phyloP scores from a whole-genome alignment of 2,797 vertebrate species.

The Philypnodon macrostomus region DNA sequence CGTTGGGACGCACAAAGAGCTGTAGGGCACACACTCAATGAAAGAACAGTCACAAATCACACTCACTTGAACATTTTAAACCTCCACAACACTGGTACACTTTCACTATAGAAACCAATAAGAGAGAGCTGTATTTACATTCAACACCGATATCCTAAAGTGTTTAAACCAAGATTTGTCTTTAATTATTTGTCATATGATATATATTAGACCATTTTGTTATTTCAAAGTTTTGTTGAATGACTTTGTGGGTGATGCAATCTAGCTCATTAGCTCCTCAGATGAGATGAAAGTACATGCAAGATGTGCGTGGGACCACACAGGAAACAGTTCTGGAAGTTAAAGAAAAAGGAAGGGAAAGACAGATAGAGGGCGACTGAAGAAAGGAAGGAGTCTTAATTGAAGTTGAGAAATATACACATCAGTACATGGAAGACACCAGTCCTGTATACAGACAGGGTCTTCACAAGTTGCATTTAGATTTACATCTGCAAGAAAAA shows the following conservation, averaged over 20 bases:
- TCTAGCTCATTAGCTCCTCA: slow-evolving; percentile 60
- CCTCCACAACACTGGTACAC: slow-evolving; percentile 14
- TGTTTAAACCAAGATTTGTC: too few species aligned
- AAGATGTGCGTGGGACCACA: slow-evolving; percentile 50
- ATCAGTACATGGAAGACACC: too few species aligned
- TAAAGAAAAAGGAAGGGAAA: slow-evolving; percentile 39
- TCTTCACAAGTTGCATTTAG: too few species aligned
- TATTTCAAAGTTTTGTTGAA: slow-evolving; percentile 55
- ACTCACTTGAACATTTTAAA: slow-evolving; percentile 16
- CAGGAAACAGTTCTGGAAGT: slow-evolving; percentile 51
- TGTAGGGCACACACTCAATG: slow-evolving; percentile 25
- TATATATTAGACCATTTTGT: slow-evolving; percentile 52
- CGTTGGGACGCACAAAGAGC: slow-evolving; percentile 60
- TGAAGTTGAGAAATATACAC: background rate
- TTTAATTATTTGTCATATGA: too few species aligned
- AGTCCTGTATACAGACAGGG: too few species aligned
- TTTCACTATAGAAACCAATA: slow-evolving; percentile 28
- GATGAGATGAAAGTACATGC: slow-evolving; percentile 61
- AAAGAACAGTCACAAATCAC: slow-evolving; percentile 22
- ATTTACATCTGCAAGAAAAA: too few species aligned
- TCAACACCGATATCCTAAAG: too few species aligned
- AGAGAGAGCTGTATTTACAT: slow-evolving; percentile 12
- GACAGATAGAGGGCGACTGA: slow-evolving; percentile 33
- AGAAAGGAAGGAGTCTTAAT: slow-evolving; percentile 8
- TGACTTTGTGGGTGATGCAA: slow-evolving; percentile 59